These are phyloP conservation scores for Pemphigus obesinymphae DNA, from an alignment of 1,140 invertebrate species.

Conservation along the genomic window DNA sequence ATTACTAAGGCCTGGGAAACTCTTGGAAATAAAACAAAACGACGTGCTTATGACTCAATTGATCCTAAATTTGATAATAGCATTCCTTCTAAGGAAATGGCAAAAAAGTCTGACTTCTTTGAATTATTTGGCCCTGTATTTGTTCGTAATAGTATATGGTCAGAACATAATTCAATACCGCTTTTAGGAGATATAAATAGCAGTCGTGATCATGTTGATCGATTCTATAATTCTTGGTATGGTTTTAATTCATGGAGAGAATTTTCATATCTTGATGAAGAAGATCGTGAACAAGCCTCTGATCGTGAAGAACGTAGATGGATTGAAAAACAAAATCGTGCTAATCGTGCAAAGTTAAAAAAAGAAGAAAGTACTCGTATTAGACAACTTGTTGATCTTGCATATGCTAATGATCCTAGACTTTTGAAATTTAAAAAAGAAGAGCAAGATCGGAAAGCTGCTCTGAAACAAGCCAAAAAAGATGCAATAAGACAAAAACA, in stretches of 20 bases:
- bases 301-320: constrained; percentile 91
- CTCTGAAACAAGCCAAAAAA: constrained; percentile 83
- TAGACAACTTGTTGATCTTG: constrained; percentile 82
- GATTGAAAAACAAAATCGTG: constrained; percentile 98
- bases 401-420: constrained; percentile 89
- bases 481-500: constrained; percentile 77
- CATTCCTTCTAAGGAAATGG: constrained; percentile 67
- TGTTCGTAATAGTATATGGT: constrained; percentile 87
- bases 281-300: constrained; percentile 95
- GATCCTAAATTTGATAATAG: constrained; percentile 91
- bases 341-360: constrained; percentile 80
- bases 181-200: constrained; percentile 71
- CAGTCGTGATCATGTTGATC: constrained; percentile 69
- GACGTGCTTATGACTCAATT: constrained; percentile 90
- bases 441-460: constrained; percentile 85
- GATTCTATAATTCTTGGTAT: constrained; percentile 91
- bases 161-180: constrained; percentile 80
- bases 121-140: constrained; percentile 72
- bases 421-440: constrained; percentile 89
- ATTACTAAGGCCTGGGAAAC: constrained; percentile 97
- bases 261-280: constrained; percentile 98
- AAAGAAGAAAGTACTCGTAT: constrained; percentile 95
- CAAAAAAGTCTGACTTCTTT: constrained; percentile 75
- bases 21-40: constrained; percentile 72
- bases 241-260: constrained; percentile 98